Evolutionary conservation across 2,113 vertebrate species (phyloP).

Genomic region (Suncus etruscus): DNA sequence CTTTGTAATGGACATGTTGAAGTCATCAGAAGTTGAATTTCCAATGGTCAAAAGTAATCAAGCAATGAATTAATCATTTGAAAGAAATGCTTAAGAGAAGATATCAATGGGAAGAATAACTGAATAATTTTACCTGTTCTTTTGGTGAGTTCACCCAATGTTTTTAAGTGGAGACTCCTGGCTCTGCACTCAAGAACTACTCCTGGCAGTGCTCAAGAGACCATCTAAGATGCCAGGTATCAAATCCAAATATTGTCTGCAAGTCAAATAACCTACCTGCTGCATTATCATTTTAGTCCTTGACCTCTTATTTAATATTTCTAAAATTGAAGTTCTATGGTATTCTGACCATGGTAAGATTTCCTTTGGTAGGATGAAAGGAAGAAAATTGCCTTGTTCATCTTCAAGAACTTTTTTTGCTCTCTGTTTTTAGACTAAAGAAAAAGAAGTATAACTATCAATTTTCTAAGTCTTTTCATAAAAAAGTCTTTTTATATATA

Average conservation of each 20-base stretch:
- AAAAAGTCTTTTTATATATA: background rate
- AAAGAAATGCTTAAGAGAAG: background rate
- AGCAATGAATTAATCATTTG: conserved; percentile 27
- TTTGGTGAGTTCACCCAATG: no score
- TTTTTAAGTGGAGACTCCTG: no score
- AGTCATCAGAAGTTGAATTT: background rate
- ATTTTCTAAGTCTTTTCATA: background rate
- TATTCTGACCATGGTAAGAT: conserved; percentile 20
- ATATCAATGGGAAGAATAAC: conserved; percentile 22
- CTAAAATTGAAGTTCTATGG: background rate
- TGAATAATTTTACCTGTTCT: background rate
- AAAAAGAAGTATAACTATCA: background rate
- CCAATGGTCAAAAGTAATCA: conserved; percentile 4
- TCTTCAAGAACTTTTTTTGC: background rate
- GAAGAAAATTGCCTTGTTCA: background rate
- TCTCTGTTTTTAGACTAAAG: background rate
- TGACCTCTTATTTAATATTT: background rate
- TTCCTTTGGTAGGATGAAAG: background rate
- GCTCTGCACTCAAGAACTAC: no score
- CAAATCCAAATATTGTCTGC: background rate
- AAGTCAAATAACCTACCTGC: no score
- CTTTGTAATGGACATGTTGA: background rate
- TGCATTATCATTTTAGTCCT: no score
- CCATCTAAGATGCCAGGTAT: no score
- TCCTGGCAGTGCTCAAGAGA: no score